phyloP scores from a whole-genome alignment of 2,888 invertebrate genomes.

The Tipula vernalis region DNA sequence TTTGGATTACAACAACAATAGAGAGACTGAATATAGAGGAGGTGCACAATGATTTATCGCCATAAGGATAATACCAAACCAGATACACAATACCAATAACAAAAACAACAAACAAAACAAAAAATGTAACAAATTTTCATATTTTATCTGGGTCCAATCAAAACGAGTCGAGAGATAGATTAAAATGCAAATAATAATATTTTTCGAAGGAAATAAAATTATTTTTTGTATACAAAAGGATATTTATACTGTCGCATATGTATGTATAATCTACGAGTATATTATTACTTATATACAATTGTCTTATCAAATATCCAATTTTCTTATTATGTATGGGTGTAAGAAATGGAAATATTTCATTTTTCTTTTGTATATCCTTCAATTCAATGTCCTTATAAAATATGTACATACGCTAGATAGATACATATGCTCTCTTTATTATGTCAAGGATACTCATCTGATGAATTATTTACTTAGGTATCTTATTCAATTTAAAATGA shows the following conservation, averaged over 20 bases:
- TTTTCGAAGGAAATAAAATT: background rate
- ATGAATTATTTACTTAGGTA: constrained; percentile 4
- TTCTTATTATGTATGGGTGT: background rate
- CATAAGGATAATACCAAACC: background rate
- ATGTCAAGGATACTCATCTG: background rate
- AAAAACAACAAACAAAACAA: background rate
- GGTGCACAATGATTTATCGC: background rate
- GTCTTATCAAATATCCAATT: background rate
- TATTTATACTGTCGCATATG: background rate
- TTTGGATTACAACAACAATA: background rate
- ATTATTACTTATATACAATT: background rate
- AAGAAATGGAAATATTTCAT: background rate
- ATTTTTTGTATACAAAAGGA: background rate
- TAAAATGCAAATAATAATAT: background rate
- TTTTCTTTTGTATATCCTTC: background rate
- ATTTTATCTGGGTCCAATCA: background rate
- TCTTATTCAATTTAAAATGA: background rate
- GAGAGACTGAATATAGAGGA: background rate
- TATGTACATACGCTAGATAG: background rate
- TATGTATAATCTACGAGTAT: background rate
- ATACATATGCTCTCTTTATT: background rate
- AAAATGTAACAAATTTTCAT: background rate
- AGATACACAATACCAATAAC: background rate
- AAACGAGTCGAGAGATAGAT: background rate
- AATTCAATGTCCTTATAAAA: background rate